Conservation (phyloP, 1,140 invertebrate genomes). For the Magallana ariakensis region DNA sequence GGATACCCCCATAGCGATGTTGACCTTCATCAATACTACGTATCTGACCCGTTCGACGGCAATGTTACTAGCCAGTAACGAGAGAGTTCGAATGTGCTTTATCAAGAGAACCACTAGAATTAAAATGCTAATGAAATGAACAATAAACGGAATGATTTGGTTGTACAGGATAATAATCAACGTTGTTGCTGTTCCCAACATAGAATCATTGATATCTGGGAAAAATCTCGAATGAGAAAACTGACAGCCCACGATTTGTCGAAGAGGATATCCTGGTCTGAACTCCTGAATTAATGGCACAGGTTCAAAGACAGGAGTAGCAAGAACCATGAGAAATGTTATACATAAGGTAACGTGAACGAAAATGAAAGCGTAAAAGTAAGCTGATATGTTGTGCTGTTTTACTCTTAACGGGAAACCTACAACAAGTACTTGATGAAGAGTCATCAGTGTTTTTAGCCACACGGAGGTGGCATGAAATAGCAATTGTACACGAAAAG, state of each 20-base stretch:
- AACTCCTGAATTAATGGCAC: not conserved
- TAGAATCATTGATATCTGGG: too few relatives aligned
- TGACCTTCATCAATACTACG: not conserved
- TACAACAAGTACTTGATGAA: not conserved
- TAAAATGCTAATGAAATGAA: not conserved
- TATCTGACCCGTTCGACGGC: not conserved
- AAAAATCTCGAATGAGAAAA: too few relatives aligned
- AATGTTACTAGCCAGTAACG: not conserved
- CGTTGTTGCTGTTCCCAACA: not conserved
- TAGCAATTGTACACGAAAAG: not conserved
- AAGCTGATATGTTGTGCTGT: not conserved
- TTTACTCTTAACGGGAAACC: not conserved
- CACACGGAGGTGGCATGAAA: not conserved
- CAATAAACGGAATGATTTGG: not conserved
- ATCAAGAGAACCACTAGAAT: not conserved
- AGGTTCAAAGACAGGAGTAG: not conserved
- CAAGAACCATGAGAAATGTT: not conserved
- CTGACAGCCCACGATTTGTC: not conserved
- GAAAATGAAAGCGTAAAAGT: not conserved
- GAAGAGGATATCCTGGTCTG: not conserved
- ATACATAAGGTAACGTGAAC: not conserved
- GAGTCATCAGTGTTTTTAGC: not conserved
- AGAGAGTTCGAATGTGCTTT: not conserved
- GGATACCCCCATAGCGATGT: not conserved
- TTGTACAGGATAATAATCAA: not conserved